Evolutionary conservation across 30 jellyfish, hydroid and myxozoan genomes (phyloP).

Genomic region (Hydractinia echinata): DNA sequence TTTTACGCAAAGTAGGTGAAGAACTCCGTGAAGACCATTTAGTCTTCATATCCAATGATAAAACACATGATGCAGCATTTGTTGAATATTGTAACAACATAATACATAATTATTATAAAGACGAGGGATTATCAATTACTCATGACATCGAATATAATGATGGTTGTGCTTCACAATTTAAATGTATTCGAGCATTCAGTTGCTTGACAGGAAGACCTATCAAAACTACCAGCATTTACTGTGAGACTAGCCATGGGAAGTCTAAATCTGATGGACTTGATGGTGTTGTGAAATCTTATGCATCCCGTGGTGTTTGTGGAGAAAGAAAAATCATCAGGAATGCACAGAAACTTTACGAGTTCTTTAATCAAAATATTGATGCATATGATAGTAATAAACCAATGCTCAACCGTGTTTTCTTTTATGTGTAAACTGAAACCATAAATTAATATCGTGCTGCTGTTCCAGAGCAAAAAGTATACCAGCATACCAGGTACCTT

Average conservation of each 20-base stretch:
- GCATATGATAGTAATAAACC: constrained; percentile 16
- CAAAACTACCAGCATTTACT: neutral
- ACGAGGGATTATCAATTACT: neutral
- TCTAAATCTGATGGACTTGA: constrained; percentile 17
- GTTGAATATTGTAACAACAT: neutral
- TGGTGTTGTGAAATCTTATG: constrained; percentile 8
- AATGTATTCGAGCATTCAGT: constrained; percentile 2
- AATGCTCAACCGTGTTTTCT: constrained; percentile 5
- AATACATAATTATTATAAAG: neutral
- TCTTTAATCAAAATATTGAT: neutral
- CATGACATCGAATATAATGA: constrained; percentile 16
- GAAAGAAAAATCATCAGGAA: neutral
- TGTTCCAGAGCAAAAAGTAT: neutral
- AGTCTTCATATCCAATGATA: neutral
- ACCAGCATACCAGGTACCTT: too few species aligned
- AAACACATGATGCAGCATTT: neutral
- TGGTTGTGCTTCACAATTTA: constrained; percentile 13
- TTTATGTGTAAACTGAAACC: neutral
- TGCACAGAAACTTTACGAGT: neutral
- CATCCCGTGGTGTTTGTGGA: constrained; percentile 4
- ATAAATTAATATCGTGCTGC: neutral
- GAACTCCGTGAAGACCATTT: neutral
- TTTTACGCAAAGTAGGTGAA: neutral
- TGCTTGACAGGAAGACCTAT: too few species aligned
- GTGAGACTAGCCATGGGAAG: constrained; percentile 20